Base-by-base conservation (phyloP, 1,140 invertebrate genomes). In the Meteorus sp. region DNA sequence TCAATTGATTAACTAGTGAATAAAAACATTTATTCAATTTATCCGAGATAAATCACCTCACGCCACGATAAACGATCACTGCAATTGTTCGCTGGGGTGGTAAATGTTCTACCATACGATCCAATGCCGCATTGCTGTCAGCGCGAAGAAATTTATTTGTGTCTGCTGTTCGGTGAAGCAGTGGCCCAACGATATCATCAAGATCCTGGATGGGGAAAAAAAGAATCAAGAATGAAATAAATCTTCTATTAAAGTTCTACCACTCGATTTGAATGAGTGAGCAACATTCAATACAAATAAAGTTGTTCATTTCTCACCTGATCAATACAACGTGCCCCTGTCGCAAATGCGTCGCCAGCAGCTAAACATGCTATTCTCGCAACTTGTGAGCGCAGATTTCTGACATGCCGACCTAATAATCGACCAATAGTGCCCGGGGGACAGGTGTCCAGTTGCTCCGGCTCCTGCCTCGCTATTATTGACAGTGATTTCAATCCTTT, bases 141-240 rank as follows among this genome's bases (percentile, higher is more conserved):
- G 88, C 89, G 33, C 94, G 82, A 20, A 98, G 82, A 72, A 98
- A 98, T 65, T 89, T 88, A 75, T 96, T 97, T 1, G 93, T 96
- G 71, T 98, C 95, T 0, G 92, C 92, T 33, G 91, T 92, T 65
- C 94, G 88, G 60, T 92, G 88, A 13, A 98, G 78, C 20, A 98
- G 75, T 5, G 89, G 85, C 17, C 84, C 85, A 0, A 88, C 86
- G 54, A 94, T 85, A 64, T 94, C 91, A 68, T 98, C 95, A 15
- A 93, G 75, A 75, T 98, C 95, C 81, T 93, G 71, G 50, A 70
- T 68, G n/a, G n/a, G n/a, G n/a, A n/a, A n/a, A n/a, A 61, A 45
- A 57, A 68, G 52, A 39, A 39, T 45, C 1, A 37, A n/a, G 8
- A 13, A 3, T n/a, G 7, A 11, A 37, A 11, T n/a, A 54, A 51